Evolutionary conservation across 2,888 invertebrate genomes (phyloP).

Genomic region (Caenorhabditis panamensis): DNA sequence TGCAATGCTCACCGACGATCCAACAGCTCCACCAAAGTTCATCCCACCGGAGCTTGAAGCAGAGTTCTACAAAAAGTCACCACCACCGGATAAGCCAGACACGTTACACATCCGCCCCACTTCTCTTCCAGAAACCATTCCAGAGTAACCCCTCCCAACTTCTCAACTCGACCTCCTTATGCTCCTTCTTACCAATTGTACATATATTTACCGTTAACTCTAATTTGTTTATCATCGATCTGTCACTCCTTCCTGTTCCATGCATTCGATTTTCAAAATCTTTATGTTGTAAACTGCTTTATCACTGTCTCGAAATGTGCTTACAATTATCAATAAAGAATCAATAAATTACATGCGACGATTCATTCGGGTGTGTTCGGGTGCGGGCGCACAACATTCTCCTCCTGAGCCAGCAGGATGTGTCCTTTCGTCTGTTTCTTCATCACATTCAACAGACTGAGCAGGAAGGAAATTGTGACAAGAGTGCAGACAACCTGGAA

Average conservation of each 20-base stretch:
- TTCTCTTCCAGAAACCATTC: constrained; percentile 29
- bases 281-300: neutral
- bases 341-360: constrained; percentile 10
- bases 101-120: constrained; percentile 22
- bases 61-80: constrained; percentile 20
- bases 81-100: constrained; percentile 7
- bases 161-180: no score
- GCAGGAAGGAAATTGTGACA: constrained; percentile 37
- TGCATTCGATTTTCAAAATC: no score
- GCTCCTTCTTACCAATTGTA: no score
- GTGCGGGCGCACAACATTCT: constrained; percentile 47
- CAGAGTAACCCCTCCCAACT: neutral
- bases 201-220: neutral
- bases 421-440: constrained; percentile 43
- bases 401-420: constrained; percentile 23
- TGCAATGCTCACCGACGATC: constrained; percentile 31
- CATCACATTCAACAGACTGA: constrained; percentile 40
- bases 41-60: constrained; percentile 16
- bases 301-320: constrained; percentile 5
- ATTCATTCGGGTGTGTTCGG: constrained; percentile 49
- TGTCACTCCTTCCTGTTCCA: neutral
- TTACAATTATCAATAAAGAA: neutral
- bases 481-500: constrained; percentile 42
- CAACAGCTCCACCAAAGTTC: neutral
- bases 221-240: constrained; percentile 12